A percentile compares a stretch with the other conserved stretches of the same genome.
These are phyloP conservation scores for Autographa gamma DNA, from an alignment of 2,888 invertebrate species.

Conservation along the genomic window DNA sequence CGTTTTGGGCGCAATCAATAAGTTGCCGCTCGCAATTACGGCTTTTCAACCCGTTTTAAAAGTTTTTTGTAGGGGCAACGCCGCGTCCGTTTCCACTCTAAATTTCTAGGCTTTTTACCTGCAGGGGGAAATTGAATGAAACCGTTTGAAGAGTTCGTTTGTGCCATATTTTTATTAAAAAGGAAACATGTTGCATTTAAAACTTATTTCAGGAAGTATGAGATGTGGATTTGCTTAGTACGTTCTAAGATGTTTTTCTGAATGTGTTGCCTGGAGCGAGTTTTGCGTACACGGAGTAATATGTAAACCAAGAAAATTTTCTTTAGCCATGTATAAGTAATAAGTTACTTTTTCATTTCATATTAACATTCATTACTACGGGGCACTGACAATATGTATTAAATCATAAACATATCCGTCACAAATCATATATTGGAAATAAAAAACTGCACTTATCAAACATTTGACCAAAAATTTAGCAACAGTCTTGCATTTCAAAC, in stretches of 20 bases:
- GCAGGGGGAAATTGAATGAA: conserved; percentile 33
- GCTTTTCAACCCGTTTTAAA: conserved; percentile 43
- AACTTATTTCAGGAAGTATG: not conserved
- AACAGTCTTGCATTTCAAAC: too few relatives aligned
- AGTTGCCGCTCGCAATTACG: conserved; percentile 37
- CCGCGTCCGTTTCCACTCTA: conserved; percentile 9
- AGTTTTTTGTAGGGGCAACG: conserved; percentile 29
- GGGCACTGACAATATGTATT: too few relatives aligned
- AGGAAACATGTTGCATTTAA: not conserved
- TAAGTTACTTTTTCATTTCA: not conserved
- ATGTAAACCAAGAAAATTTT: not conserved
- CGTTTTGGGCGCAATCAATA: conserved; percentile 44
- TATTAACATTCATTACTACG: not conserved
- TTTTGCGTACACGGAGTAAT: too few relatives aligned
- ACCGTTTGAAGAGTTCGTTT: conserved; percentile 16
- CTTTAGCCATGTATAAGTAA: not conserved
- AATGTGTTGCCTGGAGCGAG: not conserved
- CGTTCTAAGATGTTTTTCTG: not conserved
- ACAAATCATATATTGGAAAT: too few relatives aligned
- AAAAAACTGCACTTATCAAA: too few relatives aligned
- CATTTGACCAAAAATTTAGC: too few relatives aligned
- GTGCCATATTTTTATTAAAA: not conserved
- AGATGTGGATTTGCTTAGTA: not conserved
- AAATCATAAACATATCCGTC: too few relatives aligned
- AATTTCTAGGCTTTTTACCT: conserved; percentile 29